Evolutionary conservation across 2,113 vertebrate genomes (phyloP).

Genomic region (Bos taurus): ARS-UCD2.0 NC_037357.1:126250001-126250500

Average conservation of each 20-base stretch:
- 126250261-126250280: slow-evolving; percentile 11
- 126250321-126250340: not conserved
- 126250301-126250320: not conserved
- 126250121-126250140: not conserved
- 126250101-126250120: not conserved
- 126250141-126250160: not conserved
- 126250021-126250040: not conserved
- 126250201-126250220: slow-evolving; percentile 23
- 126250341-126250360: not conserved
- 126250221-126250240: slow-evolving; percentile 6
- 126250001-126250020: not conserved
- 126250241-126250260: slow-evolving; percentile 46
- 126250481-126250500: not conserved
- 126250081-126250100: not conserved
- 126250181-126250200: not conserved
- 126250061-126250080: not conserved
- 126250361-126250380: not conserved
- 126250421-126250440: not conserved
- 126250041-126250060: not conserved
- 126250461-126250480: not conserved
- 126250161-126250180: not conserved
- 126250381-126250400: not conserved
- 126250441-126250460: not conserved
- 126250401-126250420: slow-evolving; percentile 29
- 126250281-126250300: not conserved